Percentiles rank a stretch among this genome's conserved stretches.
Evolutionary conservation across 2,888 invertebrate species (phyloP).

Genomic region (Drosophila histrio): DNA sequence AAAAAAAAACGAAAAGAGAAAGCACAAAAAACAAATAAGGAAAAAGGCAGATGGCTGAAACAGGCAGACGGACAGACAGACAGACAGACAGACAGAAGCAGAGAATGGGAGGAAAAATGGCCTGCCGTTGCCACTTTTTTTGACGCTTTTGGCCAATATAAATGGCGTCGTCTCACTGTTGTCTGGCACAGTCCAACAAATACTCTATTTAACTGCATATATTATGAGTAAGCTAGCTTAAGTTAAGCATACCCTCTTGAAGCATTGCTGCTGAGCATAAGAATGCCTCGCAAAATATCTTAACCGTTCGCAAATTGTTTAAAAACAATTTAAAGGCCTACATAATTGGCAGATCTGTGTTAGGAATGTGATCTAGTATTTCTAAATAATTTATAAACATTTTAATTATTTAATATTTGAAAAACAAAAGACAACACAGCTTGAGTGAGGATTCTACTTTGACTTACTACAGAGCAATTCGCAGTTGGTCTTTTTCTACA

Average conservation of each 20-base stretch:
- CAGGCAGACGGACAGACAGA: constrained; percentile 15
- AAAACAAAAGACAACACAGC: not conserved
- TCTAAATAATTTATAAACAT: not conserved
- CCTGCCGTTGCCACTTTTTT: constrained; percentile 37
- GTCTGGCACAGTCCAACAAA: constrained; percentile 53
- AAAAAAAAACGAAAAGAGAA: constrained; percentile 8
- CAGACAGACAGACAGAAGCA: constrained; percentile 15
- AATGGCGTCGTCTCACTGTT: constrained; percentile 55
- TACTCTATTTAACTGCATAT: no score
- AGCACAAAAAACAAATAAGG: constrained; percentile 1
- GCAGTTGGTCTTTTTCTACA: not conserved
- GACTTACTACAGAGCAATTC: not conserved
- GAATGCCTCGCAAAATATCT: not conserved
- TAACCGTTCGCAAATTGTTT: not conserved
- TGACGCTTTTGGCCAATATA: constrained; percentile 33
- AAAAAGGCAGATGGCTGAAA: constrained; percentile 4
- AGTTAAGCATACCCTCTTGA: not conserved
- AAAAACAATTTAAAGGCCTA: not conserved
- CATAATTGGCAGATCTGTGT: no score
- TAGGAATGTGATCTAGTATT: not conserved
- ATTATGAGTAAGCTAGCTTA: not conserved
- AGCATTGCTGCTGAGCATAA: not conserved
- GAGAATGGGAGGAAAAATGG: constrained; percentile 31
- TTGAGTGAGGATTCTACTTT: not conserved
- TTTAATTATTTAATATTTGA: not conserved